Evolutionary conservation across 2,888 invertebrate species (phyloP).

Genomic region (Calliphora vomitoria): DNA sequence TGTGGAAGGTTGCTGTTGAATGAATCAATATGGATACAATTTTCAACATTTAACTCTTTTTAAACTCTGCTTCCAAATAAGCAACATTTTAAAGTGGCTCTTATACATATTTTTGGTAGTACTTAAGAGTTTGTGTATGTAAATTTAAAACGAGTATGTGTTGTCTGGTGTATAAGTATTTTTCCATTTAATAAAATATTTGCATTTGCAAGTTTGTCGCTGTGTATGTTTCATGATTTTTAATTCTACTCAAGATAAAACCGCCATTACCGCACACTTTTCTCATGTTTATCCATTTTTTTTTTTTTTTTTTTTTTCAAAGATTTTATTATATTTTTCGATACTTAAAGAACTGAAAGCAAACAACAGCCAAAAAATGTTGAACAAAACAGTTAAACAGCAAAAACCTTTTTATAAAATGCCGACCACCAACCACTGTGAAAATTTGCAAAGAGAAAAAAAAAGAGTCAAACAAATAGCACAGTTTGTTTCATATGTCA

Average conservation of each 20-base stretch:
- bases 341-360: conserved; percentile 10
- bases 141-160: neutral
- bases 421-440: conserved; percentile 57
- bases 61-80: neutral
- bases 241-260: conserved; percentile 31
- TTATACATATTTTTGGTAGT: conserved; percentile 9
- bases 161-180: conserved; percentile 4
- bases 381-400: conserved; percentile 31
- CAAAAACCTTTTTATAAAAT: conserved; percentile 60
- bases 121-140: neutral
- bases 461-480: neutral
- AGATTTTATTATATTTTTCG: conserved; percentile 37
- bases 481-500: conserved; percentile 60
- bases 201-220: conserved; percentile 35
- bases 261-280: conserved; percentile 24
- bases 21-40: too few species aligned
- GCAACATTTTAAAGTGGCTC: conserved; percentile 48
- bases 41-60: neutral
- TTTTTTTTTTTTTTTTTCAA: neutral
- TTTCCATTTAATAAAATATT: conserved; percentile 37
- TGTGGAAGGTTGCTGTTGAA: too few species aligned
- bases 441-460: conserved; percentile 14
- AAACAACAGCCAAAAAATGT: neutral
- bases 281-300: neutral
- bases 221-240: conserved; percentile 4